Evolutionary conservation across 2,113 vertebrate species (phyloP), one percentile per base, ranked within the genome.

Genomic region (Psilopsiagon aymara): DNA sequence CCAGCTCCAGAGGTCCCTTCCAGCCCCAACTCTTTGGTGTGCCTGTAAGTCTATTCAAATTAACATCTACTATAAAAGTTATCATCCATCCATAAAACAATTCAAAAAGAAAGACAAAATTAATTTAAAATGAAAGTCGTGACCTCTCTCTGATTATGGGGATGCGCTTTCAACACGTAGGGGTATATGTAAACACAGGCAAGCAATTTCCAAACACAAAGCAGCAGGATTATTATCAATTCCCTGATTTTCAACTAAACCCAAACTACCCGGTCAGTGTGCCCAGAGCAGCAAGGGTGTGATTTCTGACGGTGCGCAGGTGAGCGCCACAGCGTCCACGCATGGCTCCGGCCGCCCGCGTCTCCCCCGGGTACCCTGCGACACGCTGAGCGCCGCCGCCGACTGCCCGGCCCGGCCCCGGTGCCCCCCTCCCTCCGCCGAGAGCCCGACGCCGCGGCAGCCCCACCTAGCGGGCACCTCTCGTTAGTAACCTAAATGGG

Each of bases 321-420:
- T 5, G 12, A 57, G 74, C 69, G 7, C 4, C 2, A 11, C 12
- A 13, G 24, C 39, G 41, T 33, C 44, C 73, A 18, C 11, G 11
- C 9, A 1, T 0, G 6, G 10, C 63, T 41, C 15, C 1, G 8
- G 35, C 46, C 11, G 1, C 46, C 6, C 2, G 25, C 31, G 33
- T 3, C 28, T 19, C 4, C 14, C 19, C 13, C 9, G 57, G 10
- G 55, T 6, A 13, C 3, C 20, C 33, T 14, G 55, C 7, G 33
- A 23, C 55, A 23, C 55, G 19, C 55, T 10, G 55, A 23, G 20
- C 2, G 13, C 18, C 13, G 4, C 43, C 15, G 11, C 28, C 10
- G 10, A 9, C 39, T 8, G n/a, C 43, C 28, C 20, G 39, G 37
- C 52, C 3, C 3, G 3, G 20, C 9, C 31, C 55, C 31, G 13